Evolutionary conservation across 2,888 invertebrate genomes (phyloP), one percentile per base, ranked within the genome.

Genomic region (Acronicta leporina): DNA sequence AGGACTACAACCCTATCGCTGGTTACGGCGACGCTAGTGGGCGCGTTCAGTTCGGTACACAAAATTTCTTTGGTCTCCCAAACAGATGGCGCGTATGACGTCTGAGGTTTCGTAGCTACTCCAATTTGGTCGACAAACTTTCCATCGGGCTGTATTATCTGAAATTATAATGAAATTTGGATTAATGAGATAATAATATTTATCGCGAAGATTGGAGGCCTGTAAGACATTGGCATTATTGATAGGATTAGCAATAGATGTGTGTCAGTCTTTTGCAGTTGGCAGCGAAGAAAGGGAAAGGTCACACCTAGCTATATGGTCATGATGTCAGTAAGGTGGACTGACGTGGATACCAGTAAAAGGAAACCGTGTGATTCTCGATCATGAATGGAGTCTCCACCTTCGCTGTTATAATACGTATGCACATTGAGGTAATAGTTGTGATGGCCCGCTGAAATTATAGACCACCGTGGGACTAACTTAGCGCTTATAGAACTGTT

Each of bases 1-100:
- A 96, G 95, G 2, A 97, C 77, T 1, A 94, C 79, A 0, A 96
- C 90, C 74, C 87, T 89, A 77, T 94, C 95, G 53, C 87, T 86
- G 5, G 95, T 95, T 0, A 97, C 92, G 0, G 97, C 96, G 2
- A 97, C 95, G 59, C 96, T 96, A 7, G 97, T 96, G 0, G 97
- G 97, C 46, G 96, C 95, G 82, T 96, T 96, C 30, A 97, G 93
- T 81, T 96, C 95, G 57, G 93, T 96, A 59, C 94, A 91, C 25
- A 83, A 73, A 33, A 87, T 84, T 65, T 87, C 89, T 40, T 84
- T 83, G 10, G 81, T 80, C 20, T 90, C 88, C 92, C 92, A 94
- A 7, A 90, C 82, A 7, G 85, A 84, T 0, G 88, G 65, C 0
- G 91, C 85, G 41, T 83, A 77, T 7, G 79, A 77, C 0, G 87